Evolutionary conservation across 1,140 invertebrate species (phyloP).

Genomic region (Apis dorsata): DNA sequence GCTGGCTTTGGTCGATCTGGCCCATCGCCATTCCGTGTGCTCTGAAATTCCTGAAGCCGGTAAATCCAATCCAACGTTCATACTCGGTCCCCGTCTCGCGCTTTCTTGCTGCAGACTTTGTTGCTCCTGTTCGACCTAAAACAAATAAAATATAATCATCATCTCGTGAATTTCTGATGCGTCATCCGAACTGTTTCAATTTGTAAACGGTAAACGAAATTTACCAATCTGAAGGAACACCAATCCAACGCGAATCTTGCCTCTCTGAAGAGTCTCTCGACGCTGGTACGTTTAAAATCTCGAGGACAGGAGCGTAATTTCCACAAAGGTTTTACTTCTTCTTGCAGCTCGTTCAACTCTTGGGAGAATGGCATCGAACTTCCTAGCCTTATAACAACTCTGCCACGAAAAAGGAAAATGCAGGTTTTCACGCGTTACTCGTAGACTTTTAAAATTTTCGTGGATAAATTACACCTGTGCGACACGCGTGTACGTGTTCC

Average conservation of each 20-base stretch:
- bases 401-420: constrained; percentile 75
- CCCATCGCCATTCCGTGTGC: constrained; percentile 80
- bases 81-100: constrained; percentile 71
- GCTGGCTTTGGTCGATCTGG: constrained; percentile 80
- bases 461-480: background rate
- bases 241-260: constrained; percentile 91
- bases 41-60: constrained; percentile 72
- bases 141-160: background rate
- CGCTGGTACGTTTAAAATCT: constrained; percentile 91
- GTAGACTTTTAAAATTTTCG: background rate
- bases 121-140: constrained; percentile 54
- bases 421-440: background rate
- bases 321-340: constrained; percentile 90
- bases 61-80: constrained; percentile 73
- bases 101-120: constrained; percentile 67
- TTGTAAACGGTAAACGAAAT: constrained; percentile 33
- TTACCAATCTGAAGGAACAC: constrained; percentile 92
- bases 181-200: background rate
- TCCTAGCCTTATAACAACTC: constrained; percentile 90
- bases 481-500: constrained; percentile 1
- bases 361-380: constrained; percentile 87
- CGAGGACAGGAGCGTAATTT: constrained; percentile 88
- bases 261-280: constrained; percentile 90
- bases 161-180: background rate
- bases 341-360: constrained; percentile 87